A percentile compares a stretch with the other conserved stretches of the same genome.
These are phyloP conservation scores for Erebia aethiops DNA, from an alignment of 2,888 invertebrate species.

Conservation along the genomic window DNA sequence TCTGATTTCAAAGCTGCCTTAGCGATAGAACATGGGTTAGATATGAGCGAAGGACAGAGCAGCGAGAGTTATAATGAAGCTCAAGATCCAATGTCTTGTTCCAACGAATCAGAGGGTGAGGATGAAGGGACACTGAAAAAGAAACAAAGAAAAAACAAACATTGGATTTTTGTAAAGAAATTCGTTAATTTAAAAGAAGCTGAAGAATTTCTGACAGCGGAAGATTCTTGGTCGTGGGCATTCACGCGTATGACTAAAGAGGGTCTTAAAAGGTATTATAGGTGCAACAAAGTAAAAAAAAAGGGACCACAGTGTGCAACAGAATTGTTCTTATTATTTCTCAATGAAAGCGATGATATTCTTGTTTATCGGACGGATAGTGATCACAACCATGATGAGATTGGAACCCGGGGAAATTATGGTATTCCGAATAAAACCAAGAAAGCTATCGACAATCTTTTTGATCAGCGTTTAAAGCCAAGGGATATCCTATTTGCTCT, in stretches of 20 bases:
- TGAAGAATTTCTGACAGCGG: background rate
- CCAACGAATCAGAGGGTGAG: background rate
- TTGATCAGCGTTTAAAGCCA: no score
- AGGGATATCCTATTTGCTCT: no score
- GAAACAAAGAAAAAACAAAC: background rate
- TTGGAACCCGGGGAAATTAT: no score
- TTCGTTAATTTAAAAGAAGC: background rate
- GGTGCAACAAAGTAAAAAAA: no score
- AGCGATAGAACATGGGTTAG: background rate
- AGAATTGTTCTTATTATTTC: no score
- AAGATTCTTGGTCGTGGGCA: background rate
- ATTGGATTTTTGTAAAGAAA: background rate
- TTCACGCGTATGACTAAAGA: background rate
- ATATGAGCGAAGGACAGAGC: background rate
- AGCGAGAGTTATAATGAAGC: background rate
- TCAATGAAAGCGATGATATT: no score
- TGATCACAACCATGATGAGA: no score
- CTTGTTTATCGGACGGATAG: no score
- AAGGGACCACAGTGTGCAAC: no score
- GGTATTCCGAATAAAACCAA: no score
- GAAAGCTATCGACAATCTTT: no score
- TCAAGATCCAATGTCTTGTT: background rate
- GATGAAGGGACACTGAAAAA: background rate
- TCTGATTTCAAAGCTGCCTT: background rate
- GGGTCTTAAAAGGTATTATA: background rate